Conservation (phyloP, 2,113 vertebrate species). For the Apaloderma vittatum region DNA sequence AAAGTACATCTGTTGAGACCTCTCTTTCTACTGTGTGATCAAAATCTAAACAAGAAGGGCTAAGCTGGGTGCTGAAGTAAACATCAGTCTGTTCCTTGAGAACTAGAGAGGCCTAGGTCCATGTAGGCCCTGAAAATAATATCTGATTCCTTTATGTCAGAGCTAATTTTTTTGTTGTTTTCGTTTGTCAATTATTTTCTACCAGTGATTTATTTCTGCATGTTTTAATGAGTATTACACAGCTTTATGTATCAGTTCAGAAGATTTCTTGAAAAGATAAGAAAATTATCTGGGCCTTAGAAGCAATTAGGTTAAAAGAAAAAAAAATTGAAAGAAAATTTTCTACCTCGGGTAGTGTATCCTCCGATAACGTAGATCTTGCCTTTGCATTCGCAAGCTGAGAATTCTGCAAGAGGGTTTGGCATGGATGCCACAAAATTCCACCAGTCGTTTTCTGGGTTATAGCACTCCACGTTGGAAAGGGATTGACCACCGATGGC, state of each 20-base stretch:
- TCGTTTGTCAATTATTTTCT: not conserved
- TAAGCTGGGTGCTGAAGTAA: not conserved
- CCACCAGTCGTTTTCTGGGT: slow-evolving; percentile 93
- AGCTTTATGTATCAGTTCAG: not conserved
- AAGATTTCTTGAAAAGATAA: not conserved
- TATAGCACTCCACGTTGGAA: slow-evolving; percentile 93
- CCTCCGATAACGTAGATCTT: slow-evolving; percentile 96
- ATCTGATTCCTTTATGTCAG: not conserved
- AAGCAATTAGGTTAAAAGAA: not conserved
- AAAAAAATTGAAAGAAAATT: not conserved
- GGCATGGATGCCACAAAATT: slow-evolving; percentile 92
- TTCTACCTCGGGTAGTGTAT: slow-evolving; percentile 91
- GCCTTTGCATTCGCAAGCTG: slow-evolving; percentile 93
- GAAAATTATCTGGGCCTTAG: not conserved
- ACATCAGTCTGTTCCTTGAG: not conserved
- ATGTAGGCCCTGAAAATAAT: fast-evolving
- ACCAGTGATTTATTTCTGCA: not conserved
- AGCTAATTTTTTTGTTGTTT: not conserved
- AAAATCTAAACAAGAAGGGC: not conserved
- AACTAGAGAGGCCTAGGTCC: not conserved
- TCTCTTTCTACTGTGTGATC: not conserved
- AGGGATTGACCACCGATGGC: slow-evolving; percentile 93
- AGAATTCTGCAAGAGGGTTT: slow-evolving; percentile 92
- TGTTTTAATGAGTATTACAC: not conserved
- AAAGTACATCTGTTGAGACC: not conserved